These are phyloP conservation scores for Lithophane semibrunnea DNA, from an alignment of 2,888 invertebrate species.

Conservation along the genomic window DNA sequence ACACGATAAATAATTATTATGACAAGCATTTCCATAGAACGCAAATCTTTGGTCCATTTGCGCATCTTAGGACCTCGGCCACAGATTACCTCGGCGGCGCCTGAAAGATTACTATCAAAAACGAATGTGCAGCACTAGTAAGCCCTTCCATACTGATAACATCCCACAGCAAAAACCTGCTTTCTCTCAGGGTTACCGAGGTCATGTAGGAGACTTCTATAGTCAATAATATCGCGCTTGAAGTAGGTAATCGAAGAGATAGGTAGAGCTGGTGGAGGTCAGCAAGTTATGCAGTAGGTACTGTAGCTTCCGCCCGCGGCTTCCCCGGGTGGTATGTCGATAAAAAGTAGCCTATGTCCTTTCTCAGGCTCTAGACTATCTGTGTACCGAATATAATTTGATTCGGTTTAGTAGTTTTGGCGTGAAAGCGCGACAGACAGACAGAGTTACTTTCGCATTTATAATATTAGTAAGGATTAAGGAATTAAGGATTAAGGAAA, in stretches of 20 bases:
- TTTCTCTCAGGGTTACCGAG: slow-evolving; percentile 34
- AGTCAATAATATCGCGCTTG: not conserved
- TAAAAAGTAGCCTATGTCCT: too few relatives aligned
- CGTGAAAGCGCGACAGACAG: too few relatives aligned
- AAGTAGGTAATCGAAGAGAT: not conserved
- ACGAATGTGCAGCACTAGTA: not conserved
- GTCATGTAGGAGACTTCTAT: slow-evolving; percentile 5
- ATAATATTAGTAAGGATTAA: too few relatives aligned
- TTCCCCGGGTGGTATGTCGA: too few relatives aligned
- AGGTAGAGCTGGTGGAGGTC: not conserved
- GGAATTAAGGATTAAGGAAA: too few relatives aligned
- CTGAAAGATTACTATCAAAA: slow-evolving; percentile 29
- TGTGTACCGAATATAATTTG: too few relatives aligned
- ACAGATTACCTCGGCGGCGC: not conserved
- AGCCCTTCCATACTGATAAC: slow-evolving; percentile 23
- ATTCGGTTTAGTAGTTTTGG: too few relatives aligned
- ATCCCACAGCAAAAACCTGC: slow-evolving; percentile 25
- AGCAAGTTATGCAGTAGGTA: not conserved
- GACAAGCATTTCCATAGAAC: not conserved
- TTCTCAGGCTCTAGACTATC: too few relatives aligned
- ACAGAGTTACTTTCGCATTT: too few relatives aligned
- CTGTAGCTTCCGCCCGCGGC: too few relatives aligned
- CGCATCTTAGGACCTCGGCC: not conserved
- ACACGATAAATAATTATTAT: not conserved
- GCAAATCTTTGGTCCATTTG: not conserved